Conservation (phyloP, 2,797 vertebrate species). For the Xerus rutilus region DNA sequence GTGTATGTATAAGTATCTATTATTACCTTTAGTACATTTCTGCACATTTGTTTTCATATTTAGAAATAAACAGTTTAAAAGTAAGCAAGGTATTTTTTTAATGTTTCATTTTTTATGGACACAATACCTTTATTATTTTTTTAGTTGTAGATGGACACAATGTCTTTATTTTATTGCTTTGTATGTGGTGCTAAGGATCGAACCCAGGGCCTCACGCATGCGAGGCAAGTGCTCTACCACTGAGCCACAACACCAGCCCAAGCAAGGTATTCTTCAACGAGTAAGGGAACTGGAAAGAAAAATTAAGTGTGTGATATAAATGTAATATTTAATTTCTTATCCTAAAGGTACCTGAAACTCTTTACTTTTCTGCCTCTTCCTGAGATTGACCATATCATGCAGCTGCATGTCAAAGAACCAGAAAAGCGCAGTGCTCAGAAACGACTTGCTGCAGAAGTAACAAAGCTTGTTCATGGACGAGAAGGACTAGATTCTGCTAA, state of each 20-base stretch:
- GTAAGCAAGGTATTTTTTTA: not conserved
- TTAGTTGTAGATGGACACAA: no score
- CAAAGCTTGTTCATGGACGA: conserved; percentile 96
- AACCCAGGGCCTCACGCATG: no score
- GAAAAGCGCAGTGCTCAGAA: conserved; percentile 94
- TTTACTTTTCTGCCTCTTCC: conserved; percentile 96
- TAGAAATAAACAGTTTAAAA: conserved; percentile 11
- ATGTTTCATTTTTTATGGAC: no score
- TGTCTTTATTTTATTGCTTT: no score
- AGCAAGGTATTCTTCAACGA: not conserved
- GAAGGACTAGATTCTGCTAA: conserved; percentile 96
- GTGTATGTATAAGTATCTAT: not conserved
- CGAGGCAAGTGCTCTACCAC: no score
- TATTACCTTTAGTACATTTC: not conserved
- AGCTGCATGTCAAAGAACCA: conserved; percentile 93
- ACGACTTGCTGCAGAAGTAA: conserved; percentile 97
- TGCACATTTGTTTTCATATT: not conserved
- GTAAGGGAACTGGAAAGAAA: not conserved
- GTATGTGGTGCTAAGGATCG: no score
- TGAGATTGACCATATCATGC: conserved; percentile 95
- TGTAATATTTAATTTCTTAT: not conserved
- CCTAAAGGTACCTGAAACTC: conserved; percentile 93
- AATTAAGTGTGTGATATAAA: not conserved
- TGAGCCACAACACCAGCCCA: not conserved
- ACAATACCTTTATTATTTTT: no score